Evolutionary conservation across 92 coral and sea anemone species (phyloP), one percentile per base, ranked within the genome.

Genomic region (Parazoanthus swiftii): DNA sequence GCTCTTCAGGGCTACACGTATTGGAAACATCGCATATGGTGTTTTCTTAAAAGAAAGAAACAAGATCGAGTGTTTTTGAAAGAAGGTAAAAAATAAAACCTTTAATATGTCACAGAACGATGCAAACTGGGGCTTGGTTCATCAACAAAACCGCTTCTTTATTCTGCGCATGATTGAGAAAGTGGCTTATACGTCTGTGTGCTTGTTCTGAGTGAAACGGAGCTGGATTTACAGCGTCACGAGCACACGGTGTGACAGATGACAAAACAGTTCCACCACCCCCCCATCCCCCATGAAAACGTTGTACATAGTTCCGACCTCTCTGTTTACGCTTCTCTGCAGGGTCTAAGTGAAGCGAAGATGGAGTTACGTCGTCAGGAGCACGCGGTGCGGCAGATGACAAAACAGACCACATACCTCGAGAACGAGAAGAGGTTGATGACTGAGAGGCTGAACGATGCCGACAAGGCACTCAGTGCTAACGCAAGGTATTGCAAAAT

Each of bases 261-360:
- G 84, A 88, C n/a, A 91, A 11, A 96, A 96, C 51, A 6, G 10
- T 46, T 46, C 51, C 51, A 0, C 51, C 51, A 7, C 51, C 51
- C 10, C 51, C 51, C 51, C 42, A 1, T 3, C 42, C 42, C 42
- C 42, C 42, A 38, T 1, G 42, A 38, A 38, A 38, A 38, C 1
- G 3, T 54, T 9, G 59, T 23, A 77, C 43, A 77, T 20, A 38
- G 81, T 67, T 76, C 38, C 8, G 6, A 1, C 68, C 5, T 66
- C 36, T 44, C 25, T 72, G 23, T 33, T 84, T 39, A 7, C 18
- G 43, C 29, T 39, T 2, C 36, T 6, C 15, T 6, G 33, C 75
- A 96, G 99, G 95, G 98, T 77, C 92, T 96, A 26, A 95, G 94
- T 89, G 99, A 97, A 88, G 99, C 99, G 25, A 97, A 97, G 90